Conservation (phyloP, 53 echinoderm and acorn worm species). For the Hippasteria phrygiana region DNA sequence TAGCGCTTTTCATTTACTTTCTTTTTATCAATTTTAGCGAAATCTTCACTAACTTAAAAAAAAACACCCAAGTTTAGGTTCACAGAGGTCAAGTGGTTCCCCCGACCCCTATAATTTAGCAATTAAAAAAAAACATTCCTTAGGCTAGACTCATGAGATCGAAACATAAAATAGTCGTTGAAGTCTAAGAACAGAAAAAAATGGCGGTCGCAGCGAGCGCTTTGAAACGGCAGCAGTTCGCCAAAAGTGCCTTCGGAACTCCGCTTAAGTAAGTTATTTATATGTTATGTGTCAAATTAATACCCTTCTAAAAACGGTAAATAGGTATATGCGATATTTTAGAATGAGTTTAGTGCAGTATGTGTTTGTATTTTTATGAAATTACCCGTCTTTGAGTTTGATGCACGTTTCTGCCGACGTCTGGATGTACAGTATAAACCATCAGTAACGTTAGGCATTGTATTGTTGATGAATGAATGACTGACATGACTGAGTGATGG, state of each 20-base stretch:
- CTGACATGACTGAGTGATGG: no score
- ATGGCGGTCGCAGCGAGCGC: constrained; percentile 47
- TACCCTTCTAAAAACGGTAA: not conserved
- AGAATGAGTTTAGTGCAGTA: not conserved
- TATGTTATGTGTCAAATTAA: not conserved
- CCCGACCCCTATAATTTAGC: not conserved
- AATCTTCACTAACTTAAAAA: no score
- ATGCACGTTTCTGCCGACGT: no score
- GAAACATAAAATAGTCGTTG: constrained; percentile 44
- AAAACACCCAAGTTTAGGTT: no score
- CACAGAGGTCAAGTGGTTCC: no score
- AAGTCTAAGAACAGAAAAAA: constrained; percentile 1
- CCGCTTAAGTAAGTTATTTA: constrained; percentile 39
- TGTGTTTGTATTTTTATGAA: no score
- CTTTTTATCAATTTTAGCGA: no score
- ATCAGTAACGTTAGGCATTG: no score
- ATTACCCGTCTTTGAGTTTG: no score
- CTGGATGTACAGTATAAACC: no score
- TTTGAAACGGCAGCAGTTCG: constrained; percentile 47
- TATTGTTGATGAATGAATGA: no score
- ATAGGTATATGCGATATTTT: not conserved
- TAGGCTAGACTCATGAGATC: not conserved
- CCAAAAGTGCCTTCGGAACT: constrained; percentile 58
- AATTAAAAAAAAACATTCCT: not conserved
- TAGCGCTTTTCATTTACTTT: no score